Conservation (phyloP, 1,140 invertebrate genomes). For the Drosophila sturtevanti region DNA sequence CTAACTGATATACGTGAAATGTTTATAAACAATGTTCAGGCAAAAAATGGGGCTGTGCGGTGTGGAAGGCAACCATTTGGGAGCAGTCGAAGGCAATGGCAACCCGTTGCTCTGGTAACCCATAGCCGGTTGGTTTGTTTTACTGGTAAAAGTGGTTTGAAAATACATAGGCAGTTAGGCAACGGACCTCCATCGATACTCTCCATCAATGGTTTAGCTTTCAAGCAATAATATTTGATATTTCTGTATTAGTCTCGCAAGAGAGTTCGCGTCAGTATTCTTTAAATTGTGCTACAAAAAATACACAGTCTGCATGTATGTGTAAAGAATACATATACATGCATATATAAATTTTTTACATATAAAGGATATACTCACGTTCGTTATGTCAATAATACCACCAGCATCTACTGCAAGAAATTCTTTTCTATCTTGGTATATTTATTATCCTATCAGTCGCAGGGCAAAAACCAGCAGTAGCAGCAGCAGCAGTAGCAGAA, state of each 20-base stretch:
- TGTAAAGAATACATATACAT: neutral
- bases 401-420: neutral
- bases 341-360: no score
- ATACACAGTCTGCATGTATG: neutral
- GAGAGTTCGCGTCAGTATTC: constrained; percentile 48
- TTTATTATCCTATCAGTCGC: neutral
- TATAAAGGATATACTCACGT: neutral
- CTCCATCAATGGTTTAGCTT: constrained; percentile 62
- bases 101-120: constrained; percentile 36
- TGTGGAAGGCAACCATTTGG: constrained; percentile 45
- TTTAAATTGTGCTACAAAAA: constrained; percentile 60
- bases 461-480: neutral
- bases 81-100: constrained; percentile 8
- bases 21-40: constrained; percentile 77
- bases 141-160: constrained; percentile 58
- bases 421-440: neutral
- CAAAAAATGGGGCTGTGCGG: constrained; percentile 21
- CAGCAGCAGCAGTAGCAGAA: constrained; percentile 31
- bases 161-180: constrained; percentile 21
- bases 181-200: constrained; percentile 23
- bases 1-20: constrained; percentile 69
- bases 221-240: constrained; percentile 77
- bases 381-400: constrained; percentile 2
- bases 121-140: constrained; percentile 21
- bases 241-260: constrained; percentile 46